Percentiles rank a stretch among this genome's conserved stretches.
Conservation (phyloP, 2,113 vertebrate species). For the Urocolius indicus region DNA sequence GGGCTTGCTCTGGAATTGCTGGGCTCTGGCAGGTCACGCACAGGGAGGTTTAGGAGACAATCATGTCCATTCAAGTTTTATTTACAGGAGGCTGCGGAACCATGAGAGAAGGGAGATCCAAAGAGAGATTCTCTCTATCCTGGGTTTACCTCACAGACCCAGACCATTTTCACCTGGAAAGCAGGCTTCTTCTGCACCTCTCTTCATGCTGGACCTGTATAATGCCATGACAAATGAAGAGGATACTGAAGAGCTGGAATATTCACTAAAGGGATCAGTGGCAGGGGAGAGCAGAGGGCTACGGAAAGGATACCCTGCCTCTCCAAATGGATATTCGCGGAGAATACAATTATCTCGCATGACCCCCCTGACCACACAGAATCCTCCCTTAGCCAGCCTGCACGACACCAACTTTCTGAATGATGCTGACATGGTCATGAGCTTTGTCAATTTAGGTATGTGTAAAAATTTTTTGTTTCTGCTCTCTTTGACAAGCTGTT, state of each 20-base stretch:
- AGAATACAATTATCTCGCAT: conserved; percentile 84
- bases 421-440: conserved; percentile 99
- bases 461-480: conserved; percentile 66
- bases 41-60: conserved; percentile 91
- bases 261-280: conserved; percentile 81
- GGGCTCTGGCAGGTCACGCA: conserved; percentile 86
- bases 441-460: conserved; percentile 98
- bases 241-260: conserved; percentile 82
- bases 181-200: conserved; percentile 94
- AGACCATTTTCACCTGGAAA: conserved; percentile 96
- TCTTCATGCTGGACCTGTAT: conserved; percentile 99
- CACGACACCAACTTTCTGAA: conserved; percentile 97
- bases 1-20: conserved; percentile 90
- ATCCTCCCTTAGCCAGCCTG: conserved; percentile 87
- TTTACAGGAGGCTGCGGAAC: conserved; percentile 97
- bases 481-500: conserved; percentile 30
- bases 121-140: conserved; percentile 98
- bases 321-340: conserved; percentile 88
- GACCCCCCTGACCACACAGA: conserved; percentile 81
- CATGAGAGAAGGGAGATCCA: conserved; percentile 98
- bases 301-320: conserved; percentile 83
- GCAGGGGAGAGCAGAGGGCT: conserved; percentile 81
- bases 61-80: conserved; percentile 99
- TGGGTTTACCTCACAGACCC: conserved; percentile 96
- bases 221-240: conserved; percentile 97